Conservation (phyloP, 2,113 vertebrate genomes). For the Mellivora capensis region DNA sequence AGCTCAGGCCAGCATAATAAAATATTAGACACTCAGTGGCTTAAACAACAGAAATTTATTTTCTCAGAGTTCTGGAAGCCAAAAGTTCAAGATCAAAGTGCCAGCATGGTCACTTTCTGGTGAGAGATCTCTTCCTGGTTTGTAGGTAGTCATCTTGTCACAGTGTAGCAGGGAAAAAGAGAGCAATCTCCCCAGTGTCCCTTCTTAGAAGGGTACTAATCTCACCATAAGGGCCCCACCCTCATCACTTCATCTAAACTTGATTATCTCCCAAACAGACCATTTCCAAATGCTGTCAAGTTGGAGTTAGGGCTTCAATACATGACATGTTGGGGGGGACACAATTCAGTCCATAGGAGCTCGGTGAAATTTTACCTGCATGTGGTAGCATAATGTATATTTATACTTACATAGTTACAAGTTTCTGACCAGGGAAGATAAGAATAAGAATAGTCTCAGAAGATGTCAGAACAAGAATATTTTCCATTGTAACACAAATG, state of each 20-base stretch:
- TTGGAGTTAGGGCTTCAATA: neutral
- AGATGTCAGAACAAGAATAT: neutral
- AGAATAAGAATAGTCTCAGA: neutral
- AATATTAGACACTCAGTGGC: neutral
- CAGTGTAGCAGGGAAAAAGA: neutral
- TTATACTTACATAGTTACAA: neutral
- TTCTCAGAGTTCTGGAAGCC: neutral
- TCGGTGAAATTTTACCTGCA: neutral
- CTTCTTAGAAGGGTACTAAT: neutral
- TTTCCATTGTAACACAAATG: neutral
- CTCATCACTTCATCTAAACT: neutral
- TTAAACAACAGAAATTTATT: neutral
- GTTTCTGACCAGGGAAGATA: neutral
- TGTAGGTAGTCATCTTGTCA: neutral
- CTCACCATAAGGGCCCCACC: neutral
- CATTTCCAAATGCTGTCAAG: neutral
- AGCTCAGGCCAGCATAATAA: neutral
- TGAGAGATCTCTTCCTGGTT: neutral
- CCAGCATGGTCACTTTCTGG: neutral
- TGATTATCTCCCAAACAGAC: neutral
- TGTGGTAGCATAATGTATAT: neutral
- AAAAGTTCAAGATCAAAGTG: neutral
- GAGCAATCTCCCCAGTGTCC: neutral
- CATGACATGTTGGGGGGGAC: neutral
- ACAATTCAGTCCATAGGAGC: neutral